Evolutionary conservation across 2,797 vertebrate species (phyloP).

Genomic region (Chromis chromis): DNA sequence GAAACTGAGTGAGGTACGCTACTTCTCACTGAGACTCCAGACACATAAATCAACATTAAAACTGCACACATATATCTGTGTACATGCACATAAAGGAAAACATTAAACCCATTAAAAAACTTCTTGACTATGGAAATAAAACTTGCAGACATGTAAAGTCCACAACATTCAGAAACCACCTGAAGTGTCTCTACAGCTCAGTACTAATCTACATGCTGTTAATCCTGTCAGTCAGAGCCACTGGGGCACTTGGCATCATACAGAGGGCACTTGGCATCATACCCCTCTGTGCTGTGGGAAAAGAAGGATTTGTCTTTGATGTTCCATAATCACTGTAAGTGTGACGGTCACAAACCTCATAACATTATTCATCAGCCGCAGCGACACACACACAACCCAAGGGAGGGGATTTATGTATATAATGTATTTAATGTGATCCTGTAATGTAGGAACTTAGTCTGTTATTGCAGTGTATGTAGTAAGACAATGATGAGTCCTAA

Average conservation of each 20-base stretch:
- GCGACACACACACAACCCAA: conserved; percentile 18
- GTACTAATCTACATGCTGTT: conserved; percentile 49
- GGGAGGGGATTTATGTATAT: conserved; percentile 15
- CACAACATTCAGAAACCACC: conserved; percentile 46
- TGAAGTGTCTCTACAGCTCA: conserved; percentile 42
- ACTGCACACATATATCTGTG: neutral
- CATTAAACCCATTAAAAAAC: conserved; percentile 5
- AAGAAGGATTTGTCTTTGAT: conserved; percentile 74
- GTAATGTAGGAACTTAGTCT: neutral
- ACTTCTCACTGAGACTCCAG: conserved; percentile 10
- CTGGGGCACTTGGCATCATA: conserved; percentile 38
- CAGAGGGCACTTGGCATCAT: conserved; percentile 44
- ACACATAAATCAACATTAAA: conserved; percentile 28
- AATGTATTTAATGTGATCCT: conserved; percentile 4
- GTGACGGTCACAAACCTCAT: conserved; percentile 53
- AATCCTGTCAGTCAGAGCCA: conserved; percentile 58
- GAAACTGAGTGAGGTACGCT: neutral
- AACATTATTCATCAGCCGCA: conserved; percentile 42
- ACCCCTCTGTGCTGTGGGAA: conserved; percentile 46
- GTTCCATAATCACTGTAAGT: conserved; percentile 59
- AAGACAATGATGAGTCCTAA: neutral
- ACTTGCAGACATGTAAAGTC: neutral
- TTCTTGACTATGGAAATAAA: conserved; percentile 19
- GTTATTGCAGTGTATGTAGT: neutral
- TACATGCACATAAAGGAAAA: conserved; percentile 1